Base-by-base conservation (phyloP, 2,888 invertebrate genomes). In the Ganaspis brasiliensis region DNA sequence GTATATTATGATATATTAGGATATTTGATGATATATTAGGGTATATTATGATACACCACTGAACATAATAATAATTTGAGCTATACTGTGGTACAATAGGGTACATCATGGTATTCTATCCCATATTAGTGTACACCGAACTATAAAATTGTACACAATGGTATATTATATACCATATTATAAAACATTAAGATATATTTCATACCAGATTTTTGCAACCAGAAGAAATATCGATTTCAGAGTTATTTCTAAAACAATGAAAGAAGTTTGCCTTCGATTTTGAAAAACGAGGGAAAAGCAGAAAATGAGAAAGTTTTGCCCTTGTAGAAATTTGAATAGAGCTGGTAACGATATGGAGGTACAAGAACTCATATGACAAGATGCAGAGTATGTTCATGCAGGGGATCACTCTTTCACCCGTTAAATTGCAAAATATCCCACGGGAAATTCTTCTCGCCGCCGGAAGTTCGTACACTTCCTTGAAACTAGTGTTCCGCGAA, bases 351-450 rank as follows among this genome's bases (percentile, higher is more conserved):
- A 67, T 45, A 67, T 67, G 45, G n/a, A 16, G n/a, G 67, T 40
- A 63, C 40, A 40, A 26, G 67, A 67, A 26, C 40, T 24, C 45
- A 45, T 67, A 67, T 67, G 67, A 67, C 45, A 67, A 67, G 40
- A 40, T 45, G 24, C 67, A 67, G 67, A 67, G 67, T 67, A 21
- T 24, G 24, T 67, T 45, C 45, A 45, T 67, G 45, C 45, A 9
- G 21, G 21, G 24, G 40, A 67, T 67, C 72, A 72, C 31, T 56
- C 77, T 81, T 83, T 82, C 82, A 85, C 71, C 80, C 85, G 85
- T 86, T 86, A 87, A 87, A 87, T 87, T 87, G 83, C 86, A 79
- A 84, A 85, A 84, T 85, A 85, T 86, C 87, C 87, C 87, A 82
- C 82, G 87, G 87, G 87, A 87, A 87, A 87, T 87, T 87, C 83